phyloP scores from a whole-genome alignment of 2,113 vertebrate species.

The Otus sunia region DNA sequence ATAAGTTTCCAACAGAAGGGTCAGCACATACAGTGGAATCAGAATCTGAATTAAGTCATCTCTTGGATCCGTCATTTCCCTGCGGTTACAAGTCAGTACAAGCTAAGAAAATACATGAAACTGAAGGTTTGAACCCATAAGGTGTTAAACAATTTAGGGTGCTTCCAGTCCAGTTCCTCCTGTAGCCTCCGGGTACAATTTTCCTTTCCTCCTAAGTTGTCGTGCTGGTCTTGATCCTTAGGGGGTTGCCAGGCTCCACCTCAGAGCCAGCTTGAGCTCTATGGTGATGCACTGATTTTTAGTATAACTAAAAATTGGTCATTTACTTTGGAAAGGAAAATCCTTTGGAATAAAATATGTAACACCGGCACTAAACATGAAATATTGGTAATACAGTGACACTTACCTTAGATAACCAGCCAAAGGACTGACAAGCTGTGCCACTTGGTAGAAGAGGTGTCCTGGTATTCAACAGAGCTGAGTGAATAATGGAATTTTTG shows the following conservation, averaged over 20 bases:
- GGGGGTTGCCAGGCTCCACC: neutral
- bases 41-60: neutral
- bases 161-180: neutral
- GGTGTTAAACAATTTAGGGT: neutral
- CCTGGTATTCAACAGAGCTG: neutral
- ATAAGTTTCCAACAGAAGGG: neutral
- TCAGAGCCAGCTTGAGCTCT: neutral
- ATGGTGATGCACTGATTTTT: neutral
- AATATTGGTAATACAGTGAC: neutral
- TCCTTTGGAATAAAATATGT: neutral
- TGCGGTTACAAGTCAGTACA: neutral
- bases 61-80: neutral
- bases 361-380: neutral
- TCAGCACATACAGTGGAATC: neutral
- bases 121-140: neutral
- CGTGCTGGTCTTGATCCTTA: neutral
- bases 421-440: neutral
- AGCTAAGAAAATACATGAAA: neutral
- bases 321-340: conserved; percentile 23
- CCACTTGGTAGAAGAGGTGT: neutral
- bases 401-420: conserved; percentile 2
- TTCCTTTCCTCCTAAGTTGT: neutral
- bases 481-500: neutral
- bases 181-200: neutral
- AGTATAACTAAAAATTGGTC: neutral